These are phyloP conservation scores for Clarias fuscus DNA, from an alignment of 2,797 vertebrate genomes.

Conservation along the genomic window DNA sequence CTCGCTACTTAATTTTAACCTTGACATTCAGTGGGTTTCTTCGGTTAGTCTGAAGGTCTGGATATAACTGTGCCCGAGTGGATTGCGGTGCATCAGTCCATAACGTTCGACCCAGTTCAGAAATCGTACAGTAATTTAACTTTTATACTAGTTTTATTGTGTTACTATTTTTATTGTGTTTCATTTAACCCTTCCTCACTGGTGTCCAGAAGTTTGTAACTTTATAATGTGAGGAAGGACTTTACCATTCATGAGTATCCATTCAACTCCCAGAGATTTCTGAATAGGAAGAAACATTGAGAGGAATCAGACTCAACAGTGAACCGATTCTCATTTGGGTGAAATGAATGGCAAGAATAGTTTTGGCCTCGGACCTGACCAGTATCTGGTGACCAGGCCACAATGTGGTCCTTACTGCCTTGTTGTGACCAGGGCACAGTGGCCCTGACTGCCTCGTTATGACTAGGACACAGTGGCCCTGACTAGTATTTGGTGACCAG, in stretches of 20 bases:
- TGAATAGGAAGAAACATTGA: no score
- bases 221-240: not conserved
- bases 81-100: not conserved
- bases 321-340: no score
- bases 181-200: not conserved
- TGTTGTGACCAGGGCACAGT: no score
- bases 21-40: conserved; percentile 24
- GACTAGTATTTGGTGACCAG: not conserved
- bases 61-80: not conserved
- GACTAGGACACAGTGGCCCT: not conserved
- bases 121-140: not conserved
- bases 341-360: no score
- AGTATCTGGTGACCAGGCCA: not conserved
- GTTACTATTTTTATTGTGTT: not conserved
- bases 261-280: no score
- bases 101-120: not conserved
- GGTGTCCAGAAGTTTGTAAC: not conserved
- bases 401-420: not conserved
- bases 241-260: not conserved
- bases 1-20: conserved; percentile 39
- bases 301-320: no score
- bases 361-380: not conserved
- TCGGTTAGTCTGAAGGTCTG: conserved; percentile 2
- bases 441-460: not conserved
- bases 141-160: no score